A percentile compares a stretch with the other conserved stretches of the same genome.
phyloP scores from a whole-genome alignment of 1,140 invertebrate species.

The Latrodectus geometricus region DNA sequence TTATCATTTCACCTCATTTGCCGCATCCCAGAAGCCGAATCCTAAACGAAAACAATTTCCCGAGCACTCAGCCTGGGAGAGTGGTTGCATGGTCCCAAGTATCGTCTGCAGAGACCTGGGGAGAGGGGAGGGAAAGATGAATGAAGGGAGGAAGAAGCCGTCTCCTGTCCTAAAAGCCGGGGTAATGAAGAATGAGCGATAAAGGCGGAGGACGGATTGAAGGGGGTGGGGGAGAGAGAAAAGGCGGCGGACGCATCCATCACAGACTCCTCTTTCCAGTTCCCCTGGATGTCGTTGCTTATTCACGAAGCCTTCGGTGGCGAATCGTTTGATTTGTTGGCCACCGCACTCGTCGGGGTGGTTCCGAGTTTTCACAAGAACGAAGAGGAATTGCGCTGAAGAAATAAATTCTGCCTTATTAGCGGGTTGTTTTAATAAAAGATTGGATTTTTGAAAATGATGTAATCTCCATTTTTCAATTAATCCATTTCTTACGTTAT shows the following conservation, averaged over 20 bases:
- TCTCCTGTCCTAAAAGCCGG: slow-evolving; percentile 27
- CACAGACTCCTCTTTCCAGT: not conserved
- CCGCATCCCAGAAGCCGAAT: not conserved
- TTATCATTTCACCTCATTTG: not conserved
- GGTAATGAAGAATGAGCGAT: slow-evolving; percentile 47
- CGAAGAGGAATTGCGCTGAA: too few species aligned
- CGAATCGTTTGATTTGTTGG: too few species aligned
- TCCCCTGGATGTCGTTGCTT: too few species aligned
- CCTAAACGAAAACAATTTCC: not conserved
- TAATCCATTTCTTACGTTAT: too few species aligned
- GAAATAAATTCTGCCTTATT: too few species aligned
- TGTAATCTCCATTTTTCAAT: too few species aligned
- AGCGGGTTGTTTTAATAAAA: too few species aligned
- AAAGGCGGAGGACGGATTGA: not conserved
- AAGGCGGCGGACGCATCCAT: slow-evolving; percentile 13
- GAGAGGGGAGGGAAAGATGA: slow-evolving; percentile 1
- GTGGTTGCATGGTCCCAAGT: not conserved
- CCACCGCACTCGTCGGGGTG: too few species aligned
- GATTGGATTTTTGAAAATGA: too few species aligned
- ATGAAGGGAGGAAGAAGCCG: slow-evolving; percentile 1
- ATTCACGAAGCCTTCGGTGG: too few species aligned
- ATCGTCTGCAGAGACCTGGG: slow-evolving; percentile 10
- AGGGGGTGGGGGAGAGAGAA: slow-evolving; percentile 6
- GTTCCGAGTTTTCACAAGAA: too few species aligned
- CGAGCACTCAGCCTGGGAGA: not conserved